Percentiles rank a stretch among this genome's conserved stretches.
These are phyloP conservation scores for Platynereis dumerilii DNA, from an alignment of 2,888 invertebrate species.

Conservation along the genomic window DNA sequence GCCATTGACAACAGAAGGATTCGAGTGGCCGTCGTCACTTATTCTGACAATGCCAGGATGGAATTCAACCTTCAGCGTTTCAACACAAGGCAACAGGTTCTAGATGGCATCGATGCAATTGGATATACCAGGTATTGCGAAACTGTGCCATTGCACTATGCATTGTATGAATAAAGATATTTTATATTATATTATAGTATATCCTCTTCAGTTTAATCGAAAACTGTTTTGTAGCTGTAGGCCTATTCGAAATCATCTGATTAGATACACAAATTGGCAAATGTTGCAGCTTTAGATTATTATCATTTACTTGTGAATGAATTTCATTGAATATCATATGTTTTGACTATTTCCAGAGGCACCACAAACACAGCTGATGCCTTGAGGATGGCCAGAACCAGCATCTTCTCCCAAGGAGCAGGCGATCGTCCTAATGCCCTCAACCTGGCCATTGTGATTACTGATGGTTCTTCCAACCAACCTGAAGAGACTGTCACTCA, in stretches of 20 bases:
- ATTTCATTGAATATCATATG: too few species aligned
- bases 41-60: conserved; percentile 14
- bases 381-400: conserved; percentile 10
- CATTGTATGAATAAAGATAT: too few species aligned
- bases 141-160: too few species aligned
- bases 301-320: too few species aligned
- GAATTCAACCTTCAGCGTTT: conserved; percentile 26
- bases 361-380: conserved; percentile 29
- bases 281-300: too few species aligned
- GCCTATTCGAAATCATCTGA: too few species aligned
- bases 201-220: too few species aligned
- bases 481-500: conserved; percentile 12
- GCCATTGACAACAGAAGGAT: conserved; percentile 14
- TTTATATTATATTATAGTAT: too few species aligned
- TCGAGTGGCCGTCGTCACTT: conserved; percentile 9
- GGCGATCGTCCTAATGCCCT: conserved; percentile 12
- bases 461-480: conserved; percentile 28
- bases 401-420: conserved; percentile 11
- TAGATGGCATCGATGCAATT: conserved; percentile 9
- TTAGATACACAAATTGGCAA: too few species aligned
- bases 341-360: conserved; percentile 5
- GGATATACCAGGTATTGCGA: conserved; percentile 16
- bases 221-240: too few species aligned
- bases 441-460: conserved; percentile 22
- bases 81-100: conserved; percentile 7